Evolutionary conservation across 1,140 invertebrate species (phyloP), one percentile per base, ranked within the genome.

Genomic region (Microplitis mediator): DNA sequence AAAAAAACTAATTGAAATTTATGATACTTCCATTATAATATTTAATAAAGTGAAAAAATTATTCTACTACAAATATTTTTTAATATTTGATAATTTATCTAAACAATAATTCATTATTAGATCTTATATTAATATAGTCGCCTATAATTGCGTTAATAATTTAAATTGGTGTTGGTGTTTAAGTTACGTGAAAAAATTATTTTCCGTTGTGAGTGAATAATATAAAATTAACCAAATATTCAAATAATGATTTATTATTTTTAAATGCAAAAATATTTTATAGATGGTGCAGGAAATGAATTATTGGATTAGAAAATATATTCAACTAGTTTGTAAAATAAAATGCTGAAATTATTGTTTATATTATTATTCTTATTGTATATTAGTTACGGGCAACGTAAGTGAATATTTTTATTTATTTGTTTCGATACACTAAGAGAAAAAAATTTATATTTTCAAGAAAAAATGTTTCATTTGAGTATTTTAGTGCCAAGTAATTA

Each of bases 211-310:
- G 9, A 58, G 56, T 58, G 56, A 58, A 11, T 31, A 45, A 11
- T 23, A 45, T 9, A 6, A 45, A 45, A 45, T 45, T 11, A 9
- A 45, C 11, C 6, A 45, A 45, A 45, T 45, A 9, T 45, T 11
- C 6, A 45, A 45, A 45, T 39, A 9, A 39, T 11, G 39, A 45
- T 9, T 45, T 9, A 45, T 45, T 45, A 45, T 45, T 45, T 6
- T 3, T 9, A 5, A 45, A 5, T 16, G 1, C 1, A 32, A 13
- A 60, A 61, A 45, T 32, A 16, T 39, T 45, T 45, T 14, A 23
- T 50, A 67, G 71, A 72, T 72, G 71, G 56, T 58, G 36, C 14
- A 72, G 56, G 58, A 67, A 72, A 72, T 67, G 52, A 67, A 52
- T 67, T 32, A 67, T 16, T 51, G 63, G 63, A 72, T 65, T 16